A percentile compares a stretch with the other conserved stretches of the same genome.
These are phyloP conservation scores for Caenorhabditis sp. DNA, from an alignment of 2,888 invertebrate genomes.

Conservation along the genomic window DNA sequence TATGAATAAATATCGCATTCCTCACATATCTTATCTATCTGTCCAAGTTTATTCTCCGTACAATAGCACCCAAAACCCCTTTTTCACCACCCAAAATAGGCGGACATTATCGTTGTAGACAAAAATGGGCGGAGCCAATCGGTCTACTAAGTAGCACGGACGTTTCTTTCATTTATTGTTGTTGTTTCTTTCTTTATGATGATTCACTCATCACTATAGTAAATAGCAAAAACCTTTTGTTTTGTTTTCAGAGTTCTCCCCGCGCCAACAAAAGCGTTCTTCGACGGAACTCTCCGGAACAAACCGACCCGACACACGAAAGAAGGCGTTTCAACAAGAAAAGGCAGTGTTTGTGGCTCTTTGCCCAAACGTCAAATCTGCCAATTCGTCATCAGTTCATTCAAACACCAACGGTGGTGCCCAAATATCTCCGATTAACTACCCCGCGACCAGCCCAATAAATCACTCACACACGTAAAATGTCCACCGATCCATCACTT, in stretches of 20 bases:
- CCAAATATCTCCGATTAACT: slow-evolving; percentile 21
- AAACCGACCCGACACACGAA: slow-evolving; percentile 28
- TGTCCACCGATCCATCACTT: slow-evolving; percentile 36
- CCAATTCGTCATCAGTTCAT: slow-evolving; percentile 9
- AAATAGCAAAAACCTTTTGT: not conserved
- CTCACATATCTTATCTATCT: not conserved
- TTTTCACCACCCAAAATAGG: not conserved
- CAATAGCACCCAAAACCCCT: not conserved
- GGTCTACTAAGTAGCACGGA: too few species aligned
- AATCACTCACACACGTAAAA: not conserved
- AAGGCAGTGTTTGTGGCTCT: slow-evolving; percentile 44
- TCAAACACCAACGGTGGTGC: slow-evolving; percentile 4
- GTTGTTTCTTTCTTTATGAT: not conserved
- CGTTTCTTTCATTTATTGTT: not conserved
- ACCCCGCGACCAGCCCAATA: slow-evolving; percentile 31
- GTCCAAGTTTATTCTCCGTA: not conserved
- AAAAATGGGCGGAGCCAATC: too few species aligned
- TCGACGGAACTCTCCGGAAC: slow-evolving; percentile 14
- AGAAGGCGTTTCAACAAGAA: slow-evolving; percentile 21
- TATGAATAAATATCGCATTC: not conserved
- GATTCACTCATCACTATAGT: not conserved
- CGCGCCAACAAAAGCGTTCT: not conserved
- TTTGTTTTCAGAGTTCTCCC: not conserved
- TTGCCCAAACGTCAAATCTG: slow-evolving; percentile 42
- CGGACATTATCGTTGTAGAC: not conserved